Base-by-base conservation (phyloP, 2,113 vertebrate genomes). In the Odontophorus gujanensis region DNA sequence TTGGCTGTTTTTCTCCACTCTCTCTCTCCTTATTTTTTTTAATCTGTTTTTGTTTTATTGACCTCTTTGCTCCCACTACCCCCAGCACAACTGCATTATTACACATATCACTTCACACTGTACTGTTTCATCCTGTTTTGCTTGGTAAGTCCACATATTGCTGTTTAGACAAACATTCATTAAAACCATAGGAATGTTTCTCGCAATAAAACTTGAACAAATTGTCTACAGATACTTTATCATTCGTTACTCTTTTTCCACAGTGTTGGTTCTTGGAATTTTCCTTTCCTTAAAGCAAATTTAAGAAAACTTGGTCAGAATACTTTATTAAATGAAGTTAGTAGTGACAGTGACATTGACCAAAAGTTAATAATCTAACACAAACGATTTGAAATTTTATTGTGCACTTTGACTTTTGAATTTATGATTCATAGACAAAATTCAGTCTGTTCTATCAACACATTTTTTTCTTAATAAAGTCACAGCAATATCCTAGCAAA, bases 101-200 rank as follows among this genome's bases (percentile, higher is more conserved):
- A 30, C 4, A 78, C 78, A 24, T 53, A 59, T 4, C 51, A 36
- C 7, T 74, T 94, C 53, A n/a, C 43, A 21, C 13, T 58, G 10
- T 34, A 34, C 47, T 81, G 6, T 19, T 81, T 78, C 59, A 62
- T 59, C 78, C n/a, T 93, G 40, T 74, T 85, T 61, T 83, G 8
- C 13, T 21, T 69, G 40, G 4, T 61, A 80, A 74, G 28, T 53
- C 7, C 32, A 16, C 6, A 66, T 0, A 0, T 1, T 62, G 21
- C 34, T 88, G 20, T 85, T 92, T 32, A 62, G 19, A 78, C 28
- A 15, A 36, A 48, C 25, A 18, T 11, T 15, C 45, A 63, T 21
- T 43, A 69, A 48, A 24, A 36, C 36, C 24, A 36, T 19, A 32
- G 22, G n/a, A 26, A 34, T 32, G 8, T 34, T 34, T 68, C 32